phyloP scores from a whole-genome alignment of 1,140 invertebrate species.

The Leptestheria dahalacensis region DNA sequence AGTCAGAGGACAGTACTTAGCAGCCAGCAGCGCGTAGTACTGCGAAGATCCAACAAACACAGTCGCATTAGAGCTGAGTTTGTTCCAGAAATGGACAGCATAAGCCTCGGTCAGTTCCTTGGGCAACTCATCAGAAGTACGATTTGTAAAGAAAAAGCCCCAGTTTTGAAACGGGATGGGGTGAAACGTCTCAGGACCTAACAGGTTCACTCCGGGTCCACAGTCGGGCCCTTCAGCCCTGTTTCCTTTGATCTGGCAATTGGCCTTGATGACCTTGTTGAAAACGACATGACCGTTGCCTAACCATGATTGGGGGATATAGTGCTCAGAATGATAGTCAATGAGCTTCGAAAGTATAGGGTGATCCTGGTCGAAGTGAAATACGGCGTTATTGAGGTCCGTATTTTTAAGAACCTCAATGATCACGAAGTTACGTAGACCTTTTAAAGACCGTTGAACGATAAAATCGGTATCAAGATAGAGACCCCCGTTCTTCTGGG shows the following conservation, averaged over 20 bases:
- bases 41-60: too few species aligned
- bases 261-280: not conserved
- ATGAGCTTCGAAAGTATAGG: not conserved
- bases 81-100: slow-evolving; percentile 9
- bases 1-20: too few species aligned
- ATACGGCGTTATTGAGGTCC: not conserved
- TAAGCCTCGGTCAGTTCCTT: not conserved
- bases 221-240: not conserved
- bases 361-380: not conserved
- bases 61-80: too few species aligned
- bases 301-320: not conserved
- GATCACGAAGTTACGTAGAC: slow-evolving; percentile 21
- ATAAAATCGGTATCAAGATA: slow-evolving; percentile 57
- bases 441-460: slow-evolving; percentile 59
- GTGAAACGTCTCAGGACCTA: not conserved
- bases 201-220: not conserved
- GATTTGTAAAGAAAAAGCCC: not conserved
- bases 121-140: not conserved
- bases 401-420: not conserved
- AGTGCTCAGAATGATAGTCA: not conserved
- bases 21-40: too few species aligned
- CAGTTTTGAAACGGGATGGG: slow-evolving; percentile 1
- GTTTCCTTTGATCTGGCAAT: not conserved
- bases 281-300: not conserved
- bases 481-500: slow-evolving; percentile 64